phyloP scores from a whole-genome alignment of 2,113 vertebrate species.

The Stomatorhinus ivindoensis region DNA sequence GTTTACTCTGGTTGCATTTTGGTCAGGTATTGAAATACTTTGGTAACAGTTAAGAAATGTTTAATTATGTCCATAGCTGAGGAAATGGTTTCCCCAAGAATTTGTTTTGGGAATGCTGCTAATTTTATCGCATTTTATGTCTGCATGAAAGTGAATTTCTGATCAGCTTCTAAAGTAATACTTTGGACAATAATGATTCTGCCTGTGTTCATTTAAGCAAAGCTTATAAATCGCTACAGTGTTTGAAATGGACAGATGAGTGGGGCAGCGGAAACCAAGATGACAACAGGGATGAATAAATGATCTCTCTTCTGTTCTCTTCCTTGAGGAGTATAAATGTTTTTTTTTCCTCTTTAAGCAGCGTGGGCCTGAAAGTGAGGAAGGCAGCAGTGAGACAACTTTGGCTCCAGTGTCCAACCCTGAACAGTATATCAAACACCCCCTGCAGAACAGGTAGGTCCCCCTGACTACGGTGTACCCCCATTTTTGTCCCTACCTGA shows the following conservation, averaged over 20 bases:
- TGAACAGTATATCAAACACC: conserved; percentile 67
- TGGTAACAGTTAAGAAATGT: neutral
- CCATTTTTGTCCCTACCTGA: neutral
- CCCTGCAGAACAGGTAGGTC: conserved; percentile 66
- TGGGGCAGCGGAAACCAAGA: neutral
- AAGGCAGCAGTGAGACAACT: conserved; percentile 45
- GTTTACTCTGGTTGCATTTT: neutral
- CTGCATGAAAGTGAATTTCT: neutral
- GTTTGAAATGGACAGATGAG: neutral
- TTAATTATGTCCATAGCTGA: neutral
- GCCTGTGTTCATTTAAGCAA: neutral
- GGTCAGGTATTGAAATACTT: neutral
- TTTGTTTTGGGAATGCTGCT: neutral
- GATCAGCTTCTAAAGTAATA: neutral
- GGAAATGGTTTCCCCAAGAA: neutral
- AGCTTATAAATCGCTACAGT: neutral
- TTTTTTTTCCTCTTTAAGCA: conserved; percentile 24
- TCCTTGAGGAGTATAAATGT: neutral
- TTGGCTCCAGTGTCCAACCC: conserved; percentile 44
- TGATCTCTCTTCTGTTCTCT: neutral
- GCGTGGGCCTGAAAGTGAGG: conserved; percentile 63
- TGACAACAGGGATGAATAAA: neutral
- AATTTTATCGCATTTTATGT: neutral
- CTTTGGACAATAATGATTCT: neutral
- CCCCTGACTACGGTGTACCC: neutral